Evolutionary conservation across 2,888 invertebrate species (phyloP), one percentile per base, ranked within the genome.

Genomic region (Notocelia uddmanniana): DNA sequence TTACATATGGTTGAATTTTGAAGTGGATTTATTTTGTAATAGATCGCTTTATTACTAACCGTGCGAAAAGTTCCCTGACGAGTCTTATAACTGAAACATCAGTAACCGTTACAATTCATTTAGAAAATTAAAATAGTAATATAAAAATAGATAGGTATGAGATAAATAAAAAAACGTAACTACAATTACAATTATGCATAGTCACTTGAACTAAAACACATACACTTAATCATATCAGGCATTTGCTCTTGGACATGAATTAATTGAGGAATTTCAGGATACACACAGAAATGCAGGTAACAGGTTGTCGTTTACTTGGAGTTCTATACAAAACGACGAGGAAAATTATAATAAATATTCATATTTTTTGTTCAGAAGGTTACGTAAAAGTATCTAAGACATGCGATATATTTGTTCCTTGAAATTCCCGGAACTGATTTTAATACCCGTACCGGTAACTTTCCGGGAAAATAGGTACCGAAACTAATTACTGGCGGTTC

Each of bases 71-170:
- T 78, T 81, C 77, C 74, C 84, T 83, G 88, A 88, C 81, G 89
- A 77, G 79, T 90, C 92, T 89, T 89, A 91, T 85, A 92, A 92
- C 89, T 74, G 91, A 91, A 83, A 86, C 89, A 87, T 84, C 89
- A 84, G 81, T 74, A 76, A 79, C 75, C 52, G 54, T 70, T 75
- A 64, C 58, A 50, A 69, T 77, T 76, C 77, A 83, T 83, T 83
- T 83, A 86, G 82, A 86, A 81, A 75, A 80, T 79, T 79, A 80
- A 79, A 83, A 81, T 83, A 83, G 81, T 84, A 84, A 82, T 76
- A 78, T 76, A 79, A 85, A 76, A 76, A 77, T 68, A 76, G 74
- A 78, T 79, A 87, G 78, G 80, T 86, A 85, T 81, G 80, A 81
- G 84, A 89, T 88, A 89, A 89, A 89, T 89, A 89, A 78, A 45